Evolutionary conservation across 1,140 invertebrate genomes (phyloP), one percentile per base, ranked within the genome.

Genomic region (Drosophila cardini): DNA sequence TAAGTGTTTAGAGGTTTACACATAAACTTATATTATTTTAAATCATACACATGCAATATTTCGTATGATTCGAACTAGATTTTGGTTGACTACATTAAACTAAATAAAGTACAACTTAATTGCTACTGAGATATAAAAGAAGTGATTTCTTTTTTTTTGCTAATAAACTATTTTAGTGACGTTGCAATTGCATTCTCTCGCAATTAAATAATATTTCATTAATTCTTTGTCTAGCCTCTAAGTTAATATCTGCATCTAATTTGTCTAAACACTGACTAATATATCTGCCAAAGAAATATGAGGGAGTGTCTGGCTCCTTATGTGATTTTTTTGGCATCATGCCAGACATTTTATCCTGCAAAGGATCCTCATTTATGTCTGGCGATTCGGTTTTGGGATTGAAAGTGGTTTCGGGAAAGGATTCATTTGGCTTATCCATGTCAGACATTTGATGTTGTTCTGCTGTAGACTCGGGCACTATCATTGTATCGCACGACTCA

Each of bases 211-310:
- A 46, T 3, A 67, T 57, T 46, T 56, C 52, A 9, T 18, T 46
- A 26, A 67, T 67, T 13, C 57, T 67, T 15, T 67, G 52, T 30
- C 63, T 56, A 10, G 63, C 63, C n/a, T 67, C 40, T 32, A 67
- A 46, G 11, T 67, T 56, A 8, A 67, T 26, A 46, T 67, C 63
- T 5, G 63, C 8, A 11, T 67, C 52, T 1, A 67, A 32, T 16
- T 26, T 67, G 8, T 67, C 63, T 16, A 67, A 38, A 13, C 63
- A 67, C 15, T 57, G 52, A 13, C 52, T 52, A 11, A 67, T 52
- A 36, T 67, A 67, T 26, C 18, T 36, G 30, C 52, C 45, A 15
- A 15, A 67, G 42, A 30, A 67, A 57, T 38, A 57, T 5, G 63
- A 56, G 3, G n/a, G 52, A 15, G 52, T n/a, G 3, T 45, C 32